These are phyloP conservation scores for Plagiodera versicolora DNA, from an alignment of 2,888 invertebrate genomes.

Conservation along the genomic window DNA sequence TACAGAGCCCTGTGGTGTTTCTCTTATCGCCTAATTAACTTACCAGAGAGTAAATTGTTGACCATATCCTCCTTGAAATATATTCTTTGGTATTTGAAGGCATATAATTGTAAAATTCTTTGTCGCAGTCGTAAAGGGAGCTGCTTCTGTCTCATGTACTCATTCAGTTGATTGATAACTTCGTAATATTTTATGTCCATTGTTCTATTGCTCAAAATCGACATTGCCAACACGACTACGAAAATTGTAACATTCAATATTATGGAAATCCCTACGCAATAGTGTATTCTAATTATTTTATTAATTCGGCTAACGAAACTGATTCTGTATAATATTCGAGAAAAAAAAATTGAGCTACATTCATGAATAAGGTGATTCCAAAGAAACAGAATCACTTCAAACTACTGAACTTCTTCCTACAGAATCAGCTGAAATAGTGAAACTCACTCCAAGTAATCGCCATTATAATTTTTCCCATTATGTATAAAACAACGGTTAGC, in stretches of 20 bases:
- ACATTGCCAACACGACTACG: slow-evolving; percentile 11
- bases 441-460: slow-evolving; percentile 19
- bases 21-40: no score
- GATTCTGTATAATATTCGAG: no score
- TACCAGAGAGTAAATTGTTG: slow-evolving; percentile 29
- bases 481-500: slow-evolving; percentile 5
- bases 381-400: no score
- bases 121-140: slow-evolving; percentile 49
- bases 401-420: background rate
- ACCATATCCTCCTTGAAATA: slow-evolving; percentile 54
- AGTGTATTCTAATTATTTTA: no score
- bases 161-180: slow-evolving; percentile 51
- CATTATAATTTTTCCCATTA: slow-evolving; percentile 16
- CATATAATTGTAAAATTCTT: slow-evolving; percentile 51
- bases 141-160: slow-evolving; percentile 52
- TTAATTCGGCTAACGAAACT: no score
- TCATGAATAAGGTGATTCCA: no score
- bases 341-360: no score
- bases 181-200: slow-evolving; percentile 53
- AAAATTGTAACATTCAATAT: background rate
- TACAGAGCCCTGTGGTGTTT: no score
- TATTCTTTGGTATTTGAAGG: slow-evolving; percentile 51
- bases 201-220: slow-evolving; percentile 19
- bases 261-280: no score
- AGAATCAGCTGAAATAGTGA: no score